Percentiles rank a stretch among this genome's conserved stretches.
phyloP scores from a whole-genome alignment of 2,113 vertebrate genomes.

The Rhinichthys klamathensis region DNA sequence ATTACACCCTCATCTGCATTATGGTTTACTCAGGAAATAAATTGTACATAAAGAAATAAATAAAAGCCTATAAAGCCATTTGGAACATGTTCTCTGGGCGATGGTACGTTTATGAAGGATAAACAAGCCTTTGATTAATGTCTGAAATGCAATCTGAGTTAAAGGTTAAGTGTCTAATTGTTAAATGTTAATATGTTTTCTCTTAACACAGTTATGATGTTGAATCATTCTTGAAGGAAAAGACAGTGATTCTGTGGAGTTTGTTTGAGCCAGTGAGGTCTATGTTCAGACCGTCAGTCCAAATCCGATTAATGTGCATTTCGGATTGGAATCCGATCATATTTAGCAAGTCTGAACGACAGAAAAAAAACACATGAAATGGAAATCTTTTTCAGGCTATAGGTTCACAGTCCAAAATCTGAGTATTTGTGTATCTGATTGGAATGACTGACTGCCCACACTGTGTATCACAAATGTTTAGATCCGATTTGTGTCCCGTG shows the following conservation, averaged over 20 bases:
- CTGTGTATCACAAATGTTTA: no score
- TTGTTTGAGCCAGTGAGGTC: not conserved
- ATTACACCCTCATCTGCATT: slow-evolving; percentile 26
- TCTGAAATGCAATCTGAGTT: not conserved
- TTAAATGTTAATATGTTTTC: not conserved
- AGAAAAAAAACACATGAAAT: no score
- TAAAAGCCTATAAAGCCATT: not conserved
- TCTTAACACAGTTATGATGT: not conserved
- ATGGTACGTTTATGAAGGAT: not conserved
- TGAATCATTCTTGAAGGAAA: not conserved
- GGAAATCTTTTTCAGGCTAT: no score
- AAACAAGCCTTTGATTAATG: slow-evolving; percentile 14
- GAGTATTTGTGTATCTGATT: no score
- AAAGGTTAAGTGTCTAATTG: not conserved
- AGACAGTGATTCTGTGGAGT: not conserved
- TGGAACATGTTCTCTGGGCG: not conserved
- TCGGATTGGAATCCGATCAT: no score
- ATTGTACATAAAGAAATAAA: not conserved
- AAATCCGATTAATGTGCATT: no score
- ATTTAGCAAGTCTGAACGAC: no score
- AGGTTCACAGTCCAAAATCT: no score
- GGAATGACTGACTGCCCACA: no score
- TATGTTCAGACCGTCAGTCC: not conserved
- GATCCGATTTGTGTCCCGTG: no score
- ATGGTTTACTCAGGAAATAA: slow-evolving; percentile 18